phyloP scores from a whole-genome alignment of 2,113 vertebrate genomes.

The Crotalus helleri region DNA sequence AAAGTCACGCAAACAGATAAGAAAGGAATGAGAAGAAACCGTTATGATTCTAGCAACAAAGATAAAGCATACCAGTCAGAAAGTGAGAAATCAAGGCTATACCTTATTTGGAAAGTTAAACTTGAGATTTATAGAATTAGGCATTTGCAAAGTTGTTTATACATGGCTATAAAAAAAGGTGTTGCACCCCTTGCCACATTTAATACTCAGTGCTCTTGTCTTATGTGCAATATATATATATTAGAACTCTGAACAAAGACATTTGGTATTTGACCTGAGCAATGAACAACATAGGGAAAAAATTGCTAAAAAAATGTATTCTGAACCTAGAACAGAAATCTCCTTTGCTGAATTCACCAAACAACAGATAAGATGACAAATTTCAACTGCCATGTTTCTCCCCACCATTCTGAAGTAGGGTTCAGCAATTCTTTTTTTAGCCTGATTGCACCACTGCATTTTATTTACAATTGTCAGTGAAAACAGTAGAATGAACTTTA shows the following conservation, averaged over 20 bases:
- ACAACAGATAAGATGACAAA: background rate
- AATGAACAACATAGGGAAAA: background rate
- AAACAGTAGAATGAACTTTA: background rate
- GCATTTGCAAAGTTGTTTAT: background rate
- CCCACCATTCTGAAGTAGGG: background rate
- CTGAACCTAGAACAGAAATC: background rate
- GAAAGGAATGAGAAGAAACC: background rate
- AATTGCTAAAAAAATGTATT: background rate
- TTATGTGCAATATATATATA: background rate
- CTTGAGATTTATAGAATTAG: background rate
- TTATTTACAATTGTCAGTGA: background rate
- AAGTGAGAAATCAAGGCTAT: background rate
- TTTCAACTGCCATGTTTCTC: background rate
- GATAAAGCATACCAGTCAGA: background rate
- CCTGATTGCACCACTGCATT: background rate
- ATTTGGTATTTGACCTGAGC: background rate
- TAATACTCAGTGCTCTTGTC: background rate
- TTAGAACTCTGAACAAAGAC: background rate
- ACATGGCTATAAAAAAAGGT: background rate
- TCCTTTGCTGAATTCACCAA: background rate
- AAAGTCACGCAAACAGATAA: background rate
- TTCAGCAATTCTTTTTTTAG: background rate
- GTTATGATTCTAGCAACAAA: background rate
- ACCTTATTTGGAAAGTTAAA: background rate
- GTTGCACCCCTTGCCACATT: background rate